A percentile compares a stretch with the other conserved stretches of the same genome.
phyloP scores from a whole-genome alignment of 2,113 vertebrate species.

The Strix aluco region DNA sequence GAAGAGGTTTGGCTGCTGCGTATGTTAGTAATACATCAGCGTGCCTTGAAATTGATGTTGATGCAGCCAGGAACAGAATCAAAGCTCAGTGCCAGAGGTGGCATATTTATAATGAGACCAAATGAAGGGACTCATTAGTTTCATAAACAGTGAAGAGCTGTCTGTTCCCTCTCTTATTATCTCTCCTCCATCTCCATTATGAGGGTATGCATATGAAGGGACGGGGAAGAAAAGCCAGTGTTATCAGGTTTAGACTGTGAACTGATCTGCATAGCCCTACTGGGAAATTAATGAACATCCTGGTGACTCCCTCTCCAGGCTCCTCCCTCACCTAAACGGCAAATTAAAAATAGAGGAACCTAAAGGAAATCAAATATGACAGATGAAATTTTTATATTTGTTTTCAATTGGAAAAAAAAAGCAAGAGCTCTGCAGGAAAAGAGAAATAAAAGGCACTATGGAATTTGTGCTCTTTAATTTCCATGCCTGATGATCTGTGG shows the following conservation, averaged over 20 bases:
- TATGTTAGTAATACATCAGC: conserved; percentile 65
- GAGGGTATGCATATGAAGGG: neutral
- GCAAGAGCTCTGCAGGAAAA: neutral
- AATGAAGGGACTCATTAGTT: conserved; percentile 64
- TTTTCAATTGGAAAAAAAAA: neutral
- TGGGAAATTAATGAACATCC: conserved; percentile 61
- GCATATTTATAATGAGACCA: conserved; percentile 66
- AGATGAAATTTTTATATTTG: neutral
- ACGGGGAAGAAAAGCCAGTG: neutral
- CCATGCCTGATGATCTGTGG: conserved; percentile 13
- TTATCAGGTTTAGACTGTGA: conserved; percentile 29
- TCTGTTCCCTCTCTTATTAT: conserved; percentile 52
- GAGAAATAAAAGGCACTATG: neutral
- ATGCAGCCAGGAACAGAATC: conserved; percentile 62
- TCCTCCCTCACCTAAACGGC: neutral
- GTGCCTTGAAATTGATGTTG: conserved; percentile 69
- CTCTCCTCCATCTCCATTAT: conserved; percentile 49
- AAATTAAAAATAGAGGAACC: neutral
- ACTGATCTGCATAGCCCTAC: conserved; percentile 53
- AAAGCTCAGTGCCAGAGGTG: conserved; percentile 62
- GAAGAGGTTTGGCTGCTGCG: conserved; percentile 67
- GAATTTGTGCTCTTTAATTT: conserved; percentile 21
- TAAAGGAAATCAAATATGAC: neutral
- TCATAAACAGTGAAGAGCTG: conserved; percentile 65
- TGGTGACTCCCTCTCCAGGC: neutral